phyloP scores from a whole-genome alignment of 2,888 invertebrate species.

The Drosophila robusta region DNA sequence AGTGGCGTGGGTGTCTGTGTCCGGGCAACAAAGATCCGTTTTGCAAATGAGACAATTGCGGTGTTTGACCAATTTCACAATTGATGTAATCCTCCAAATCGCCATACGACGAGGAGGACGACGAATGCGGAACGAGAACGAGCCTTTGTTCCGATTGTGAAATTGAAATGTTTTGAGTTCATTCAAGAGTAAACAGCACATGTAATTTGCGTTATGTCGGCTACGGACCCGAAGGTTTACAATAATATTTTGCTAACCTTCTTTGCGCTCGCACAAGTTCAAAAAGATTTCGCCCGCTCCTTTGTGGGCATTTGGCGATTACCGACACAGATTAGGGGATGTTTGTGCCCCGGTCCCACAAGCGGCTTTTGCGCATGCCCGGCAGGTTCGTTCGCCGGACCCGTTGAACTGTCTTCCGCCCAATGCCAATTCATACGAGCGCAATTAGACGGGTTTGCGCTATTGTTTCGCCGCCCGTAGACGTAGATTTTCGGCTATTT shows the following conservation, averaged over 20 bases:
- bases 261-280: slow-evolving; percentile 82
- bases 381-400: slow-evolving; percentile 58
- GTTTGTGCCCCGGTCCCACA: slow-evolving; percentile 66
- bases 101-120: slow-evolving; percentile 52
- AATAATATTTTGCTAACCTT: slow-evolving; percentile 83
- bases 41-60: slow-evolving; percentile 84
- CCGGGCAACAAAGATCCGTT: slow-evolving; percentile 82
- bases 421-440: slow-evolving; percentile 57
- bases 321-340: slow-evolving; percentile 85
- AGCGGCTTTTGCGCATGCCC: slow-evolving; percentile 66
- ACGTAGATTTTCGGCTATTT: slow-evolving; percentile 63
- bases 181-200: slow-evolving; percentile 83
- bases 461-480: slow-evolving; percentile 60
- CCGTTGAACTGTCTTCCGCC: slow-evolving; percentile 21
- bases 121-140: slow-evolving; percentile 5
- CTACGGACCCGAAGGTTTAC: slow-evolving; percentile 72
- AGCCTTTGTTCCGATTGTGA: slow-evolving; percentile 65
- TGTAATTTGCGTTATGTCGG: slow-evolving; percentile 63
- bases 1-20: slow-evolving; percentile 54
- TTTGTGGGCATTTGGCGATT: slow-evolving; percentile 81
- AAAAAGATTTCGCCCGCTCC: slow-evolving; percentile 83
- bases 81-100: slow-evolving; percentile 82
- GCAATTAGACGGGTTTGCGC: slow-evolving; percentile 80
- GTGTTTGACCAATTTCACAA: slow-evolving; percentile 83
- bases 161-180: slow-evolving; percentile 81